Conservation (phyloP, 2,113 vertebrate species). For the Pithys albifrons region DNA sequence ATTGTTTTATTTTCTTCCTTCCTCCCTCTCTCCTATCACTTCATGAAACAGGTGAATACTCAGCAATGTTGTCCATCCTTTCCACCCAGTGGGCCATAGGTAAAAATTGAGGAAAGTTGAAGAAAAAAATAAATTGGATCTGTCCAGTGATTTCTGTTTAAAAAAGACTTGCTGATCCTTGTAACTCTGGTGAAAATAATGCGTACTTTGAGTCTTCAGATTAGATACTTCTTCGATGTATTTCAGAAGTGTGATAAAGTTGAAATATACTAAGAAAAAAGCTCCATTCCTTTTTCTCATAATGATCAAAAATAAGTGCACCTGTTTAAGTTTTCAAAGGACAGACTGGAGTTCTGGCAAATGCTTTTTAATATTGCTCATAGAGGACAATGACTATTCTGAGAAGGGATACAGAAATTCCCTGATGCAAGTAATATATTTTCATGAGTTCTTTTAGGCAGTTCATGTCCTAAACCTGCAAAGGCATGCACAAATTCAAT, state of each 20-base stretch:
- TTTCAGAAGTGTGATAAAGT: background rate
- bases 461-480: conserved; percentile 17
- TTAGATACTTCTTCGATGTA: background rate
- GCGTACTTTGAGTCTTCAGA: background rate
- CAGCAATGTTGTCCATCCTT: background rate
- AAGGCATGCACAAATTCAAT: background rate
- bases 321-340: background rate
- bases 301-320: background rate
- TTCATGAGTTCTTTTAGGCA: conserved; percentile 1
- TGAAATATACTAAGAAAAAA: background rate
- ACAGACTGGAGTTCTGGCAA: background rate
- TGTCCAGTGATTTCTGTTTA: background rate
- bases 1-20: background rate
- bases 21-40: background rate
- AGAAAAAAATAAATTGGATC: background rate
- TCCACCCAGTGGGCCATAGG: background rate
- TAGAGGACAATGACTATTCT: background rate
- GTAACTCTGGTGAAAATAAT: conserved; percentile 1
- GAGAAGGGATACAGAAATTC: background rate
- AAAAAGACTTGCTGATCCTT: background rate
- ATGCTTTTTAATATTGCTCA: background rate
- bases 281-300: background rate
- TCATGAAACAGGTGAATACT: background rate
- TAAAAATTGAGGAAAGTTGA: background rate
- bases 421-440: background rate